Conservation (phyloP, 2,113 vertebrate species). For the Falcunculus frontatus region DNA sequence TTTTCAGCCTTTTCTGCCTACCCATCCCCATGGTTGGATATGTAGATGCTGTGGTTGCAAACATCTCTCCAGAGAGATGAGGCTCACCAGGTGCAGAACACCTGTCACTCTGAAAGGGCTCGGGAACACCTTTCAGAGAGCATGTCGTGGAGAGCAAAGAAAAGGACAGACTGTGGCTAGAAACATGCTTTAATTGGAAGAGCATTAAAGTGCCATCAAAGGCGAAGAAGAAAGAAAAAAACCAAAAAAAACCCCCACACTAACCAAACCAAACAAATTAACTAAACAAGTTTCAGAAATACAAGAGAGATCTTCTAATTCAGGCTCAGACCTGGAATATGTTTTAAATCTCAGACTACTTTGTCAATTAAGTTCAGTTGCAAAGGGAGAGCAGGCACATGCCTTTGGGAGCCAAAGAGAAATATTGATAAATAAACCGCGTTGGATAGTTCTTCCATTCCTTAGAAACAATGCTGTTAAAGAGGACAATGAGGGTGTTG, state of each 20-base stretch:
- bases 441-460: not conserved
- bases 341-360: not conserved
- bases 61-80: not conserved
- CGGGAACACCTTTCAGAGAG: not conserved
- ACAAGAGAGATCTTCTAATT: not conserved
- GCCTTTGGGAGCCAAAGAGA: not conserved
- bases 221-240: not conserved
- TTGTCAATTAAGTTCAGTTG: not conserved
- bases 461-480: not conserved
- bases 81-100: not conserved
- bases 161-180: not conserved
- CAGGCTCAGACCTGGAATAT: not conserved
- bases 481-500: not conserved
- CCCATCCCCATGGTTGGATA: not conserved
- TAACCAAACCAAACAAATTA: not conserved
- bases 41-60: not conserved
- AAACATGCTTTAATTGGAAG: not conserved
- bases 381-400: not conserved
- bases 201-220: not conserved
- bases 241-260: accelerated
- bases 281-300: not conserved
- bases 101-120: not conserved
- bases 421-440: not conserved
- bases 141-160: not conserved
- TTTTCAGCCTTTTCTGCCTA: not conserved